Evolutionary conservation across 1,140 invertebrate genomes (phyloP).

Genomic region (Achroia grisella): DNA sequence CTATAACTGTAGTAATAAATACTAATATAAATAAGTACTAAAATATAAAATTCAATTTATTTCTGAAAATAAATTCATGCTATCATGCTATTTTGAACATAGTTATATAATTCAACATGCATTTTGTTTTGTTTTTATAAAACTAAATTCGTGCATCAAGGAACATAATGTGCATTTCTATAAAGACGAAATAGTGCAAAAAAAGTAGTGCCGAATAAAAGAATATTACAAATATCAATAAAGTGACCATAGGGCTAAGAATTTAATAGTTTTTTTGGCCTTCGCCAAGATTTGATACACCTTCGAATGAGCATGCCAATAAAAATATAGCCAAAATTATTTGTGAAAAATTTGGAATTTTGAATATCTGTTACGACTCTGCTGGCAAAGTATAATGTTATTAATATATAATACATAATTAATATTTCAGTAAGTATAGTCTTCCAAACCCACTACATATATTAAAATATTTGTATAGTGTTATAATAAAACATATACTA

Average conservation of each 20-base stretch:
- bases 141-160: conserved; percentile 1
- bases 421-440: too few species aligned
- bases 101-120: background rate
- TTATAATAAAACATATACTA: too few species aligned
- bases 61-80: background rate
- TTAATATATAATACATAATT: conserved; percentile 8
- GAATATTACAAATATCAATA: conserved; percentile 7
- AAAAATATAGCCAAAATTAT: conserved; percentile 45
- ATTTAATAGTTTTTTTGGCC: too few species aligned
- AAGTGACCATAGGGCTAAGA: too few species aligned
- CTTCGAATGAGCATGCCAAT: conserved; percentile 68
- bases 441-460: too few species aligned
- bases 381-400: conserved; percentile 44
- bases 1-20: too few species aligned
- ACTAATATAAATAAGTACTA: too few species aligned
- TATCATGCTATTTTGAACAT: background rate
- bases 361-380: conserved; percentile 51
- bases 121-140: background rate
- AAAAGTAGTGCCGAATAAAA: background rate
- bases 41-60: too few species aligned
- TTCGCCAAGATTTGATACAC: conserved; percentile 31
- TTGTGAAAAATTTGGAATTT: conserved; percentile 61
- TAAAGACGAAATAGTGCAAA: background rate
- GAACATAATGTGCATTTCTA: too few species aligned
- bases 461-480: too few species aligned